Percentiles rank a stretch among this genome's conserved stretches.
phyloP scores from a whole-genome alignment of 2,888 invertebrate genomes.

The Lasioglossum leucozonium region DNA sequence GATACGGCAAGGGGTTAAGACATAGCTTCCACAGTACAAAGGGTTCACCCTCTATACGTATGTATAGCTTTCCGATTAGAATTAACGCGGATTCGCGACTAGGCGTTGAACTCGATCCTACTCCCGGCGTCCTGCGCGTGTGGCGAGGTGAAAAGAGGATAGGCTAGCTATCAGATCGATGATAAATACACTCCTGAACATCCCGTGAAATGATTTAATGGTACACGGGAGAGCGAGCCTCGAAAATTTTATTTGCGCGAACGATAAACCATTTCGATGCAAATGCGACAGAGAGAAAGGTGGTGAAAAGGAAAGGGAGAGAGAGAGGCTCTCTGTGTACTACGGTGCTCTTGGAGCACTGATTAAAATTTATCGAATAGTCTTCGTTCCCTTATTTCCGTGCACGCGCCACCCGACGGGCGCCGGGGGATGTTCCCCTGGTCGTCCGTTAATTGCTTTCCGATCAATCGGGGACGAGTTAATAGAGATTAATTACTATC shows the following conservation, averaged over 20 bases:
- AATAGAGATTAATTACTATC: constrained; percentile 25
- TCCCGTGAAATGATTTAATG: constrained; percentile 46
- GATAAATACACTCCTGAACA: constrained; percentile 37
- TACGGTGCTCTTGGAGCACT: not conserved
- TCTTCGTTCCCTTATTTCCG: constrained; percentile 6
- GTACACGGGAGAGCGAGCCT: constrained; percentile 15
- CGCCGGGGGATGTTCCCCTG: not conserved
- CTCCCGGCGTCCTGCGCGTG: not conserved
- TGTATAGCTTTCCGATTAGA: not conserved
- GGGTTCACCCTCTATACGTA: not conserved
- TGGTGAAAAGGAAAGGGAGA: not conserved
- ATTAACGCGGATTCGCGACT: not conserved
- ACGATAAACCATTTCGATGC: constrained; percentile 47
- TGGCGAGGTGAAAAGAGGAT: not conserved
- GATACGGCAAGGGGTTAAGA: too few species aligned
- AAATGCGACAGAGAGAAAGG: constrained; percentile 25
- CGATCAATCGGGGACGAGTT: constrained; percentile 7
- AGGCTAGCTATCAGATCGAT: constrained; percentile 40
- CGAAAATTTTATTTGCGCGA: constrained; percentile 35
- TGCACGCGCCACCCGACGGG: constrained; percentile 6
- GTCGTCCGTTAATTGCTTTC: constrained; percentile 20
- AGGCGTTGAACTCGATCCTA: not conserved
- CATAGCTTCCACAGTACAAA: too few species aligned
- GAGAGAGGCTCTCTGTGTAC: not conserved
- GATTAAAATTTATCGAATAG: constrained; percentile 34